phyloP scores from a whole-genome alignment of 2,113 vertebrate species.

The Nansenia antarctica region DNA sequence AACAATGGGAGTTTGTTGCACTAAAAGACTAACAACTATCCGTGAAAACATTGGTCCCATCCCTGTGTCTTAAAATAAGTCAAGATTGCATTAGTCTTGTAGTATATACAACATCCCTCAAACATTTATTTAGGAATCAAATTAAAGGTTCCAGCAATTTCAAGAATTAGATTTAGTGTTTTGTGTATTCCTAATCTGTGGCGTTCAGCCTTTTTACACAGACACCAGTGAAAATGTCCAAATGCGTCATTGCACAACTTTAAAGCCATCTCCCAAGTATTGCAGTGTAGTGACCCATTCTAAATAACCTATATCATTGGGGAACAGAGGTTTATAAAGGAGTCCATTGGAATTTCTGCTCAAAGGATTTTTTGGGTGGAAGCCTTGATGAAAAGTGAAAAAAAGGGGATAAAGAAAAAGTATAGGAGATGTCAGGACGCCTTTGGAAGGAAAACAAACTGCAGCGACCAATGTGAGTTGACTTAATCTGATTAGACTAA shows the following conservation, averaged over 20 bases:
- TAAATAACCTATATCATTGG: conserved; percentile 82
- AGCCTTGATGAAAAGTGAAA: conserved; percentile 76
- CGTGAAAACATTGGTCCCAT: conserved; percentile 51
- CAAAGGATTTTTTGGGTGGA: conserved; percentile 78
- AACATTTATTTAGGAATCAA: conserved; percentile 74
- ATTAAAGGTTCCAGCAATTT: conserved; percentile 79
- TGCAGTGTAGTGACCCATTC: conserved; percentile 89
- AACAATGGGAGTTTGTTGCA: conserved; percentile 46
- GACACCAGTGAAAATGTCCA: conserved; percentile 74
- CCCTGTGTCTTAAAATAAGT: conserved; percentile 44
- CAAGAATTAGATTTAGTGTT: conserved; percentile 71
- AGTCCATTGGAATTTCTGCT: conserved; percentile 78
- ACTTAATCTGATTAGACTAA: conserved; percentile 96
- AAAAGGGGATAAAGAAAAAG: conserved; percentile 82
- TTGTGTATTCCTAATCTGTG: conserved; percentile 75
- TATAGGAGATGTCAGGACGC: conserved; percentile 81
- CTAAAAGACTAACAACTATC: conserved; percentile 65
- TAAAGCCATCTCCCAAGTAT: conserved; percentile 81
- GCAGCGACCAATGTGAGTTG: conserved; percentile 85
- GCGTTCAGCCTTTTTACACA: conserved; percentile 58
- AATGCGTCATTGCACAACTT: conserved; percentile 81
- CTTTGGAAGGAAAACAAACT: conserved; percentile 90
- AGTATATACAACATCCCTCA: conserved; percentile 63
- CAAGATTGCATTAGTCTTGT: conserved; percentile 76
- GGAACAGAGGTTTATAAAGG: conserved; percentile 81